A percentile compares a stretch with the other conserved stretches of the same genome.
Conservation (phyloP, 2,797 vertebrate genomes). For the Fundulus diaphanus region DNA sequence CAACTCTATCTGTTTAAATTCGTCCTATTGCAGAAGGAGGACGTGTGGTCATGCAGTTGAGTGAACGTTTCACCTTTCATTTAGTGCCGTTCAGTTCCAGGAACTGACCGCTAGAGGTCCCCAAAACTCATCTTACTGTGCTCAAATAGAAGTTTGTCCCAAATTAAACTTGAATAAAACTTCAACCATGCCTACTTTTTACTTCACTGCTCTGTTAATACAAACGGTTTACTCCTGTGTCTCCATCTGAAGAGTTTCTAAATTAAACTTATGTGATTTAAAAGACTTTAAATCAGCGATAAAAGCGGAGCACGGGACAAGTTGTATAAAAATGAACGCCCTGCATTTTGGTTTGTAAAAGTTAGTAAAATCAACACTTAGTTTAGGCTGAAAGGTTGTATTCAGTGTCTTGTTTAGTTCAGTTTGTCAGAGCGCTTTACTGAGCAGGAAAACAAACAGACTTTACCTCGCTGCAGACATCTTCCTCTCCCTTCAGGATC, state of each 20-base stretch:
- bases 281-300: not conserved
- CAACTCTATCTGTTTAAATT: no score
- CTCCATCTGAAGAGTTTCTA: not conserved
- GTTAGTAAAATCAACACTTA: not conserved
- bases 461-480: conserved; percentile 37
- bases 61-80: no score
- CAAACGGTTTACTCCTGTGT: not conserved
- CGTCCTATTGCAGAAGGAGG: no score
- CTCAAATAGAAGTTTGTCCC: not conserved
- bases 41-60: no score
- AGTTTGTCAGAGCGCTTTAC: not conserved
- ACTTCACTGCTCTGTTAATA: not conserved
- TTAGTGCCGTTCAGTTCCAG: not conserved
- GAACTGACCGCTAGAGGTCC: conserved; percentile 10
- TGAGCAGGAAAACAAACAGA: not conserved
- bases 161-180: not conserved
- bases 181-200: not conserved
- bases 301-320: not conserved
- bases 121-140: not conserved
- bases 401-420: not conserved
- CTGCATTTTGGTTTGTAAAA: not conserved
- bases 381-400: not conserved
- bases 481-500: not conserved
- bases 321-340: not conserved
- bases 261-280: no score